A percentile compares a stretch with the other conserved stretches of the same genome.
Conservation (phyloP, 2,888 invertebrate species). For the Buathra laborator region DNA sequence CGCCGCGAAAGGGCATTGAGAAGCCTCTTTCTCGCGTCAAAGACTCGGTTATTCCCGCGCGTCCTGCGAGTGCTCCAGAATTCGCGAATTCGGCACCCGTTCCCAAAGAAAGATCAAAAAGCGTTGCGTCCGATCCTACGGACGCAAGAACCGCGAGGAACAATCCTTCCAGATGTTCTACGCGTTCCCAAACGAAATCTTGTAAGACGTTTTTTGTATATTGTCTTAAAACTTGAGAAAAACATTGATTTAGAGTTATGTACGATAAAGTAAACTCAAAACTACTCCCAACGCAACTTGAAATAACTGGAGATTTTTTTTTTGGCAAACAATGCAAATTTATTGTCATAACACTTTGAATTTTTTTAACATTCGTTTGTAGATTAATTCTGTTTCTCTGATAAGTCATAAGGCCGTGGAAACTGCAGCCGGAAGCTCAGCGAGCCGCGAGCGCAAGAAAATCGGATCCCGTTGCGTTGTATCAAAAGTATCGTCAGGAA, state of each 20-base stretch:
- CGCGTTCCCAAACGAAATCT: constrained; percentile 74
- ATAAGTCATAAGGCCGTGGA: constrained; percentile 88
- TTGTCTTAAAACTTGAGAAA: background rate
- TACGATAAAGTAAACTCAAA: background rate
- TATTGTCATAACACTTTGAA: background rate
- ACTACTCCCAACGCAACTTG: no score
- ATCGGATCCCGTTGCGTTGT: constrained; percentile 91
- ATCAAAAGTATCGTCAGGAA: constrained; percentile 91
- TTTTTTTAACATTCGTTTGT: constrained; percentile 3
- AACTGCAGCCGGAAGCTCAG: constrained; percentile 83
- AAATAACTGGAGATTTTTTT: no score
- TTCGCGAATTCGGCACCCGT: constrained; percentile 38
- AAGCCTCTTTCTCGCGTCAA: background rate
- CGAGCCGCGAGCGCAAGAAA: constrained; percentile 81
- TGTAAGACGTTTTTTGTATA: constrained; percentile 71
- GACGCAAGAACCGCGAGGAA: constrained; percentile 60
- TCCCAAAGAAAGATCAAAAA: constrained; percentile 63
- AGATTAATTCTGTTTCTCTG: constrained; percentile 63
- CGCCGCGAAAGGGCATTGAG: constrained; percentile 10
- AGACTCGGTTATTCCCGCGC: constrained; percentile 17
- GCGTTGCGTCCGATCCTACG: constrained; percentile 70
- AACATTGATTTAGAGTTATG: background rate
- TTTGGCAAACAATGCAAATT: no score
- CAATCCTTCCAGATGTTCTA: constrained; percentile 67
- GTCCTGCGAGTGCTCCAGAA: constrained; percentile 67